Percentiles rank a stretch among this genome's conserved stretches.
Conservation (phyloP, 2,797 vertebrate species). For the Carapus acus region DNA sequence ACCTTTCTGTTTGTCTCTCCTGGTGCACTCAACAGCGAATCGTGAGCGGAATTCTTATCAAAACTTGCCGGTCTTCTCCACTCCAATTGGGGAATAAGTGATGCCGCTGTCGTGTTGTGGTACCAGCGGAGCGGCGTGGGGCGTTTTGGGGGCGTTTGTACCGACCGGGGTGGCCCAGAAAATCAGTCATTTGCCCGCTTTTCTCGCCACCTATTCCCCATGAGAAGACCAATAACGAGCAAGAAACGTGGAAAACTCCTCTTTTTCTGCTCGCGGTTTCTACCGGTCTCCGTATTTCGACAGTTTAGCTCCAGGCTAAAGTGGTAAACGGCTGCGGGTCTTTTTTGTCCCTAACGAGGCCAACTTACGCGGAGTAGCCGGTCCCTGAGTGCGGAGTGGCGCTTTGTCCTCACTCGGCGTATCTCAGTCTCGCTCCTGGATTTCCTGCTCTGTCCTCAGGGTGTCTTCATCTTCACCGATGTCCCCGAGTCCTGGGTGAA, state of each 20-base stretch:
- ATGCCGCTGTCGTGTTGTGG: neutral
- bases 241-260: neutral
- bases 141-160: neutral
- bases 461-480: conserved; percentile 56
- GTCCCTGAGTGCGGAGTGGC: no score
- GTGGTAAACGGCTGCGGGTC: neutral
- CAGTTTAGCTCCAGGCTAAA: neutral
- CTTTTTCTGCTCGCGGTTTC: neutral
- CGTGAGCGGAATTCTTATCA: no score
- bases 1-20: no score
- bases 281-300: neutral
- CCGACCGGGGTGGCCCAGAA: neutral
- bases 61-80: neutral
- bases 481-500: conserved; percentile 51
- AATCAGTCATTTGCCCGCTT: conserved; percentile 44
- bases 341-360: neutral
- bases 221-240: neutral
- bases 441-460: conserved; percentile 8
- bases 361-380: conserved; percentile 50
- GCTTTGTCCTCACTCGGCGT: no score
- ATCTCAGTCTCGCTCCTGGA: neutral
- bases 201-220: conserved; percentile 54
- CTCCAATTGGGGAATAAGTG: neutral
- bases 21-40: no score
- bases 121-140: neutral